Evolutionary conservation across 1,140 invertebrate genomes (phyloP), one percentile per base, ranked within the genome.

Genomic region (Ceratina australensis): DNA sequence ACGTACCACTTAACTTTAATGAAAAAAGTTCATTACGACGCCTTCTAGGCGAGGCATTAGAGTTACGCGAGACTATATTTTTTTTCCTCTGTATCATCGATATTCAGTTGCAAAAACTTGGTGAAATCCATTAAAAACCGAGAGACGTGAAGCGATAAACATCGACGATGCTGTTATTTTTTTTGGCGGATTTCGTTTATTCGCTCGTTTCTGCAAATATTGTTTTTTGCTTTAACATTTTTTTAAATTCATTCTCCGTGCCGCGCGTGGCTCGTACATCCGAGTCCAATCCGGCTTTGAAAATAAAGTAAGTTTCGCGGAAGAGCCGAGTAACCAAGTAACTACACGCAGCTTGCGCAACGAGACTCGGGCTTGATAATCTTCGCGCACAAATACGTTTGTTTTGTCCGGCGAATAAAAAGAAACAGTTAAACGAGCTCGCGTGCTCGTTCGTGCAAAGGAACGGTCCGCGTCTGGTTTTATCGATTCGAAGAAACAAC

Each of bases 1-100:
- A 69, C 33, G 33, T 42, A 42, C 33, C 73, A 76, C 65, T 76
- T 76, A 61, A 47, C 20, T 33, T 28, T 77, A 71, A 77, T 71
- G 74, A 77, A 61, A 71, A 59, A 61, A 42, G 47, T 60, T 77
- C 66, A 33, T 77, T 61, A 61, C 24, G 50, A 15, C n/a, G 22
- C 16, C 50, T 16, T 4, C 63, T 10, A 18, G 1, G 22, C 15
- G 13, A n/a, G n/a, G 7, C 16, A 8, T 28, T 26, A 42, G 33
- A 61, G 33, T 61, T 33, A n/a, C 60, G 15, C 18, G 15, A n/a
- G 24, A 57, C 22, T 28, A 8, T 4, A 22, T 57, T 69, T 69
- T 28, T 57, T n/a, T n/a, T n/a, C n/a, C n/a, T n/a, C 42, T 12
- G 33, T 42, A 20, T 13, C 20, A 1, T 20, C 72, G 28, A 52